Evolutionary conservation across 2,113 vertebrate species (phyloP), one percentile per base, ranked within the genome.

Genomic region (Mixornis gularis): DNA sequence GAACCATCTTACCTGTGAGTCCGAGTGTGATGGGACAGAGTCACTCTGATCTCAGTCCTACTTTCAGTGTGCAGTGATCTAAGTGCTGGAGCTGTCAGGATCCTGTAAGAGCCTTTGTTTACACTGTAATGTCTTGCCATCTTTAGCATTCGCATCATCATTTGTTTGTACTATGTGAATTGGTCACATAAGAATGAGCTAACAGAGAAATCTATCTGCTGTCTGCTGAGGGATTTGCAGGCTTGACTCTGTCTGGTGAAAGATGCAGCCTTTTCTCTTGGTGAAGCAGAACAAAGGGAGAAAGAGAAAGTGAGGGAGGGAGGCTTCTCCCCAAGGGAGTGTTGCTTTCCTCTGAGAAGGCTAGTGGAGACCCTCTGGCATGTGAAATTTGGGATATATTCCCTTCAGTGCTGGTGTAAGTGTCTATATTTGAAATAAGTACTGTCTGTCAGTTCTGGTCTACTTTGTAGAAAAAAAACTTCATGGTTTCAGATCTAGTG

Each of bases 61-160:
- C 49, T 64, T 92, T 79, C 63, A 69, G 9, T 56, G 34, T 82
- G 74, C 44, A 34, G 53, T 72, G 26, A 58, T 93, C 14, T 87
- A 79, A 79, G 58, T 65, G 51, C 26, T 51, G 34, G 16, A 77
- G 40, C 46, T 91, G 32, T 77, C 59, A 80, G 78, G 20, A 71
- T 79, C 44, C 58, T 8, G 0, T 49, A 84, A 90, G 27, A 87
- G 81, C 51, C 22, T 92, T 81, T 76, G 30, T 79, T 94, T 76
- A 55, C 40, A 18, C 30, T 51, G n/a, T 79, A 38, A 46, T 62
- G 12, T 63, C 84, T 85, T 91, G 27, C 81, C 84, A 56, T 91
- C 85, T 92, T 92, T 82, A 94, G 72, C 59, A 71, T 82, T 66
- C 91, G 64, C 79, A 91, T 89, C 71, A 87, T 91, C 40, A 25